Conservation (phyloP, 2,113 vertebrate genomes). For the Ctenodactylus gundi region DNA sequence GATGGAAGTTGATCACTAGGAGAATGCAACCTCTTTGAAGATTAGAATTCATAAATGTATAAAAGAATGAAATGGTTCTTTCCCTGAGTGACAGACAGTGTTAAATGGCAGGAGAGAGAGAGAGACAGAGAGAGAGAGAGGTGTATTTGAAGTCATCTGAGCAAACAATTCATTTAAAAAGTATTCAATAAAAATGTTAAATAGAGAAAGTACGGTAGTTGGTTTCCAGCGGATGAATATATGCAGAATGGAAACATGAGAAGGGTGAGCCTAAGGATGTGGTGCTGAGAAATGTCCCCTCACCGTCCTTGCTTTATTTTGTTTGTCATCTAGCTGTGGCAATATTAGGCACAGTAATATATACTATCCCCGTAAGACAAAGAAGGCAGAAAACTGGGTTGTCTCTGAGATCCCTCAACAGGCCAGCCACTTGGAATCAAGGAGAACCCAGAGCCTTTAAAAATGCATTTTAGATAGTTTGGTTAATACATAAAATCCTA, state of each 20-base stretch:
- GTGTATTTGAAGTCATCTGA: slow-evolving; percentile 69
- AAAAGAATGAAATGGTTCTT: slow-evolving; percentile 69
- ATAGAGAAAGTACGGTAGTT: slow-evolving; percentile 58
- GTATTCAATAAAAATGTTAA: slow-evolving; percentile 71
- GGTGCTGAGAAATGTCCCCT: not conserved
- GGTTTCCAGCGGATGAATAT: slow-evolving; percentile 29
- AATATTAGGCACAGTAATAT: not conserved
- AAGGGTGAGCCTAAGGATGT: not conserved
- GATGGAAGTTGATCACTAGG: slow-evolving; percentile 69
- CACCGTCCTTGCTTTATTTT: not conserved
- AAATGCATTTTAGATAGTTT: slow-evolving; percentile 57
- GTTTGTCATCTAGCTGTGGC: slow-evolving; percentile 8
- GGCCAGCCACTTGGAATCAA: not conserved
- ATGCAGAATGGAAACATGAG: slow-evolving; percentile 13
- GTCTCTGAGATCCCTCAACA: slow-evolving; percentile 7
- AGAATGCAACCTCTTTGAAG: slow-evolving; percentile 73
- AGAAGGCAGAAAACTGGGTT: slow-evolving; percentile 43
- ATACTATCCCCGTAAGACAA: slow-evolving; percentile 36
- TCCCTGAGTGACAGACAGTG: slow-evolving; percentile 61
- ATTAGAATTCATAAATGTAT: slow-evolving; percentile 69
- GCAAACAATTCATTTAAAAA: slow-evolving; percentile 75
- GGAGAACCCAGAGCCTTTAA: slow-evolving; percentile 61
- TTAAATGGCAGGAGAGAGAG: slow-evolving; percentile 58
- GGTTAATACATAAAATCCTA: slow-evolving; percentile 50
- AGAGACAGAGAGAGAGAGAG: too few relatives aligned